phyloP scores from a whole-genome alignment of 2,888 invertebrate genomes.

The Netelia inedita region DNA sequence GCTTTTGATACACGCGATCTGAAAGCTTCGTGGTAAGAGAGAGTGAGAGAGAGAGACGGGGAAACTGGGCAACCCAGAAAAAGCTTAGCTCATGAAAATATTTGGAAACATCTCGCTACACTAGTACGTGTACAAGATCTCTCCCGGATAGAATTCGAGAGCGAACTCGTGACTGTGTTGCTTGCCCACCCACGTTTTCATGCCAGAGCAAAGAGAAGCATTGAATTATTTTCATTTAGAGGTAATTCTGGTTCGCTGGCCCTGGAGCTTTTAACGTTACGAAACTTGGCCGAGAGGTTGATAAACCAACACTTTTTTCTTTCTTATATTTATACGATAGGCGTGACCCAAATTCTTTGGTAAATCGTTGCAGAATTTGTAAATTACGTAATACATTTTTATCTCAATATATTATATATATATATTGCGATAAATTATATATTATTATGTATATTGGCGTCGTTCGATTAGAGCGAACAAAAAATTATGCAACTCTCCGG shows the following conservation, averaged over 20 bases:
- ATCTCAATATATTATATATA: no score
- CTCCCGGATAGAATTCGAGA: conserved; percentile 17
- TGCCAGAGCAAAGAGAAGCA: conserved; percentile 38
- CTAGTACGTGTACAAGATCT: conserved; percentile 27
- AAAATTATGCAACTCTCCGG: neutral
- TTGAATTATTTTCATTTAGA: conserved; percentile 59
- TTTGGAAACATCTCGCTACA: conserved; percentile 75
- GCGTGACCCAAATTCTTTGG: neutral
- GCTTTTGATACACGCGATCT: no score
- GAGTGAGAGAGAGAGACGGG: conserved; percentile 49
- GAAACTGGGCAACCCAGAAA: conserved; percentile 67
- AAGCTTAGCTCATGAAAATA: conserved; percentile 75
- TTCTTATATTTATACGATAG: conserved; percentile 35
- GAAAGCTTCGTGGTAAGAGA: no score
- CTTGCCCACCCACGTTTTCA: conserved; percentile 17
- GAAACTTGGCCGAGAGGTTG: conserved; percentile 28
- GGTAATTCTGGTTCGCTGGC: conserved; percentile 48
- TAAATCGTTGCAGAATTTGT: neutral
- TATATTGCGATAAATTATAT: no score
- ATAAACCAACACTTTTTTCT: conserved; percentile 18
- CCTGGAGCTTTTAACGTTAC: conserved; percentile 43
- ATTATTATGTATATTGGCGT: no score
- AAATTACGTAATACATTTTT: neutral
- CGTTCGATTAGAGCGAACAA: neutral
- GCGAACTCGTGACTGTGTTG: neutral